Percentiles rank a stretch among this genome's conserved stretches.
Conservation (phyloP, 2,113 vertebrate genomes). For the Jacana jacana region DNA sequence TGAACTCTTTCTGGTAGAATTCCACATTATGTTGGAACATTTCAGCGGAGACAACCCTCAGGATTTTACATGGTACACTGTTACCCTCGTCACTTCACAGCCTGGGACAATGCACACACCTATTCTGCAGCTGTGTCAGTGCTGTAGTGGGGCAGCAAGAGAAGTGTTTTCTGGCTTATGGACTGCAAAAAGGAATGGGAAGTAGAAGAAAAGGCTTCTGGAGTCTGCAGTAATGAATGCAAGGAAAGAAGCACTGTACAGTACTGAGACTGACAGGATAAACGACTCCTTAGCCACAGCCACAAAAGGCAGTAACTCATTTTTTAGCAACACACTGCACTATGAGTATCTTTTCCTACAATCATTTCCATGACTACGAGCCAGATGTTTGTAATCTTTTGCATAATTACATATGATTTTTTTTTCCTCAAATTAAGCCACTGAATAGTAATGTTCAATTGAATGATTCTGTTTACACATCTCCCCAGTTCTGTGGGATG, state of each 20-base stretch:
- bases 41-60: not conserved
- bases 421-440: not conserved
- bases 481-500: not conserved
- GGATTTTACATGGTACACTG: not conserved
- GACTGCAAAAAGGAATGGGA: not conserved
- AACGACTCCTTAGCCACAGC: not conserved
- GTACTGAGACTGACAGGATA: not conserved
- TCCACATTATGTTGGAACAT: not conserved
- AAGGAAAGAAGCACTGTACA: not conserved
- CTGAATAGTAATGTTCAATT: not conserved
- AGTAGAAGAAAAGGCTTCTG: not conserved
- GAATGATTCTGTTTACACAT: not conserved
- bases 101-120: fast-evolving
- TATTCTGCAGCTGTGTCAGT: not conserved
- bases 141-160: not conserved
- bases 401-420: not conserved
- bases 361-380: not conserved
- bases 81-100: not conserved
- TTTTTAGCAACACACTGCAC: not conserved
- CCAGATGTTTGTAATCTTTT: not conserved
- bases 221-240: not conserved
- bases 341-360: not conserved
- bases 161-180: not conserved
- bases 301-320: not conserved
- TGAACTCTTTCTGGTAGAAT: not conserved